Percentiles rank a stretch among this genome's conserved stretches.
phyloP scores from a whole-genome alignment of 2,888 invertebrate species.

The Cataglyphis cursor region DNA sequence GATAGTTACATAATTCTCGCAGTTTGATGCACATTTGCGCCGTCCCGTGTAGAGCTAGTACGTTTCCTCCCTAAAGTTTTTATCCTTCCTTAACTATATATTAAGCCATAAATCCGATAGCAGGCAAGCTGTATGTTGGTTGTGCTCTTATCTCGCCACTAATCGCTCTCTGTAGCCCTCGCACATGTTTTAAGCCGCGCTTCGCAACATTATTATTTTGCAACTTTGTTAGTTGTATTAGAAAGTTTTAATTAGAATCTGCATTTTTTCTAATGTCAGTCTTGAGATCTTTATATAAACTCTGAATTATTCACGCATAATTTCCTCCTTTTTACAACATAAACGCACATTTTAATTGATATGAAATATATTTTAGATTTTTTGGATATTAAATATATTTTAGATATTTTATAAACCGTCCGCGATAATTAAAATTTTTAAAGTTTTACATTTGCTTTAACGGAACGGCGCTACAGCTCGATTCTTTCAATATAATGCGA shows the following conservation, averaged over 20 bases:
- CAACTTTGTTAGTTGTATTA: slow-evolving; percentile 14
- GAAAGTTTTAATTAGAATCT: slow-evolving; percentile 26
- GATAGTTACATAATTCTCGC: slow-evolving; percentile 57
- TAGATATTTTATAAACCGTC: neutral
- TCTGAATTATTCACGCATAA: neutral
- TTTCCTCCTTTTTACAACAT: neutral
- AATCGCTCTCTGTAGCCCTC: slow-evolving; percentile 22
- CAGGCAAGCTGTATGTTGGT: slow-evolving; percentile 16
- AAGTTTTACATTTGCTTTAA: neutral
- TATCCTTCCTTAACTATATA: slow-evolving; percentile 47
- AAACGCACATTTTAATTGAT: neutral
- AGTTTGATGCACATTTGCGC: slow-evolving; percentile 52
- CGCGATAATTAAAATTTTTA: too few relatives aligned
- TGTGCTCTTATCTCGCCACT: slow-evolving; percentile 39
- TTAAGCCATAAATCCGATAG: slow-evolving; percentile 46
- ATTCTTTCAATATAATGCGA: slow-evolving; percentile 28
- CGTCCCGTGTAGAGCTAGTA: slow-evolving; percentile 30
- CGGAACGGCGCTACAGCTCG: neutral
- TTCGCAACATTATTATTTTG: slow-evolving; percentile 44
- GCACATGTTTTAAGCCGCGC: slow-evolving; percentile 15
- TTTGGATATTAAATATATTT: neutral
- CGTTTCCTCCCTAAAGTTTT: slow-evolving; percentile 35
- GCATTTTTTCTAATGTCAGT: neutral
- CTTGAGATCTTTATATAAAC: neutral
- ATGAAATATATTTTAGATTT: neutral